phyloP scores from a whole-genome alignment of 2,797 vertebrate genomes.

The Pantherophis alleghaniensis region DNA sequence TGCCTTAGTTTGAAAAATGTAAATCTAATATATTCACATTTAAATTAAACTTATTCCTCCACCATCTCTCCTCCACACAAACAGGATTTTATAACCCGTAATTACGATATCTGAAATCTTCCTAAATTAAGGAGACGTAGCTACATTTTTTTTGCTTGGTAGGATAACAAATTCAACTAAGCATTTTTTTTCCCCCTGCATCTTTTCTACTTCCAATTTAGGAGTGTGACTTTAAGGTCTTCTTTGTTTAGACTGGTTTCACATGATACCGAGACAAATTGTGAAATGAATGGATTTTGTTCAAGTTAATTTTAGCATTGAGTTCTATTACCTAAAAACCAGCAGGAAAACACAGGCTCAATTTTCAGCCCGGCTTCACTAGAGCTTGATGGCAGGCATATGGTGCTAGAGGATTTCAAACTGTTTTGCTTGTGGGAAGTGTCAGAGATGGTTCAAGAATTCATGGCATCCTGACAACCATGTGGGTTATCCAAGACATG shows the following conservation, averaged over 20 bases:
- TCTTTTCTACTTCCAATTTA: neutral
- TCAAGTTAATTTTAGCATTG: neutral
- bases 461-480: neutral
- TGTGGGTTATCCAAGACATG: neutral
- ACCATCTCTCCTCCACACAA: neutral
- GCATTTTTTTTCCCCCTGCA: neutral
- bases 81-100: neutral
- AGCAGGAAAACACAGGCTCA: neutral
- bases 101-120: neutral
- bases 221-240: neutral
- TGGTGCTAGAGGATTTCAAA: neutral
- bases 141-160: neutral
- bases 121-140: neutral
- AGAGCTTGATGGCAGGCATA: neutral
- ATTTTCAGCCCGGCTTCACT: neutral
- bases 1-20: neutral
- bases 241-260: neutral
- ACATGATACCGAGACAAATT: neutral
- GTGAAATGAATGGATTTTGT: neutral
- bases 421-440: neutral
- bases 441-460: neutral
- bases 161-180: neutral
- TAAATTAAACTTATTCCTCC: neutral
- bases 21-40: neutral
- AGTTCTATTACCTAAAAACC: neutral